Evolutionary conservation across 2,113 vertebrate genomes (phyloP).

Genomic region (Polyodon spathula): DNA sequence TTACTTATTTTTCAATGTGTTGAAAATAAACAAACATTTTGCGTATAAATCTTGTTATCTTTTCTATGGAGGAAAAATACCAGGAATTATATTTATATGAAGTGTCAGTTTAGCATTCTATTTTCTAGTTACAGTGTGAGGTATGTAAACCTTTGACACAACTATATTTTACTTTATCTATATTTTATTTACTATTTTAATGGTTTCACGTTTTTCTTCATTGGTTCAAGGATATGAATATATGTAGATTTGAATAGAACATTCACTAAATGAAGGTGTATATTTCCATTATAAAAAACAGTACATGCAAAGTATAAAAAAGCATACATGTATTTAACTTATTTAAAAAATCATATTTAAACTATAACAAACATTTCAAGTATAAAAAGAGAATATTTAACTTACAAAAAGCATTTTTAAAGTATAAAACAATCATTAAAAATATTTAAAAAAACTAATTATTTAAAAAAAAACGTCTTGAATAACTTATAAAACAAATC

Average conservation of each 20-base stretch:
- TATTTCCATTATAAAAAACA: too few species aligned
- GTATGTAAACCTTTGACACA: neutral
- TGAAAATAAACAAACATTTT: slow-evolving; percentile 1
- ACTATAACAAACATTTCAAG: too few species aligned
- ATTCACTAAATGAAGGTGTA: too few species aligned
- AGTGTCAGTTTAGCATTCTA: neutral
- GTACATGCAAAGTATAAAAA: too few species aligned
- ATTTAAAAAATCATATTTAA: too few species aligned
- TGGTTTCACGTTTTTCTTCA: too few species aligned
- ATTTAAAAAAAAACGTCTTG: neutral
- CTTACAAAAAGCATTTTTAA: neutral
- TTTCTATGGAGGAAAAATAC: neutral
- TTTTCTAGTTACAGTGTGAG: neutral
- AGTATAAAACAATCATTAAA: neutral
- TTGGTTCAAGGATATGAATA: too few species aligned
- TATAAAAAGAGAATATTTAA: neutral
- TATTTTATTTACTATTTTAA: too few species aligned
- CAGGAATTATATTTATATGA: neutral
- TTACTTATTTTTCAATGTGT: neutral
- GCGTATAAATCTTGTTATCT: neutral
- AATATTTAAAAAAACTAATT: neutral
- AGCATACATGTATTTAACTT: too few species aligned
- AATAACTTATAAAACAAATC: too few species aligned
- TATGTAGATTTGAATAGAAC: too few species aligned
- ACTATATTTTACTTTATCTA: neutral